Conservation (phyloP, 2,888 invertebrate genomes). For the Mesorhabditis sp. region DNA sequence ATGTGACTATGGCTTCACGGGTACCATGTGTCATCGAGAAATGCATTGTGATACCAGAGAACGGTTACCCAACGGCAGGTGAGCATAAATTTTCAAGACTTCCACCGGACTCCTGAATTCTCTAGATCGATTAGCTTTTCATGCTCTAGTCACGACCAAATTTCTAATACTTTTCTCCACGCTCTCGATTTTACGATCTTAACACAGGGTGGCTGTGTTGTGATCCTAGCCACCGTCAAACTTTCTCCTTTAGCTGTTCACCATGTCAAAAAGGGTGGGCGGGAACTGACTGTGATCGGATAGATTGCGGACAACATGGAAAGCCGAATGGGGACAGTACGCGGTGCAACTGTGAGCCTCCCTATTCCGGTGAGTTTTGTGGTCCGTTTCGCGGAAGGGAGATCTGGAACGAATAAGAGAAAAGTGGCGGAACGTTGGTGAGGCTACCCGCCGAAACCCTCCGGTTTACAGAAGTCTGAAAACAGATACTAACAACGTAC, state of each 20-base stretch:
- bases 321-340: neutral
- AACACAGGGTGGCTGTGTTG: too few relatives aligned
- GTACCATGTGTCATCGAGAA: slow-evolving; percentile 2
- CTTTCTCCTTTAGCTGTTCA: neutral
- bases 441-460: too few relatives aligned
- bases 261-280: slow-evolving; percentile 3
- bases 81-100: neutral
- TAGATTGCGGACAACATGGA: neutral
- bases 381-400: neutral
- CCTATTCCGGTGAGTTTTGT: neutral
- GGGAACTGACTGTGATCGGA: slow-evolving; percentile 1
- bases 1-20: neutral
- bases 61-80: slow-evolving; percentile 4
- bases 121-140: too few relatives aligned
- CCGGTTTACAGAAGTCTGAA: too few relatives aligned
- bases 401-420: neutral
- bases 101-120: too few relatives aligned
- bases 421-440: neutral
- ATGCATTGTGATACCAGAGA: neutral
- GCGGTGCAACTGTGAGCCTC: neutral
- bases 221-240: neutral
- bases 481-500: too few relatives aligned
- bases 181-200: too few relatives aligned
- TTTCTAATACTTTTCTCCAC: too few relatives aligned
- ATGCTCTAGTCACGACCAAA: too few relatives aligned